Evolutionary conservation across 2,113 vertebrate species (phyloP).

Genomic region (Ifrita kowaldi): DNA sequence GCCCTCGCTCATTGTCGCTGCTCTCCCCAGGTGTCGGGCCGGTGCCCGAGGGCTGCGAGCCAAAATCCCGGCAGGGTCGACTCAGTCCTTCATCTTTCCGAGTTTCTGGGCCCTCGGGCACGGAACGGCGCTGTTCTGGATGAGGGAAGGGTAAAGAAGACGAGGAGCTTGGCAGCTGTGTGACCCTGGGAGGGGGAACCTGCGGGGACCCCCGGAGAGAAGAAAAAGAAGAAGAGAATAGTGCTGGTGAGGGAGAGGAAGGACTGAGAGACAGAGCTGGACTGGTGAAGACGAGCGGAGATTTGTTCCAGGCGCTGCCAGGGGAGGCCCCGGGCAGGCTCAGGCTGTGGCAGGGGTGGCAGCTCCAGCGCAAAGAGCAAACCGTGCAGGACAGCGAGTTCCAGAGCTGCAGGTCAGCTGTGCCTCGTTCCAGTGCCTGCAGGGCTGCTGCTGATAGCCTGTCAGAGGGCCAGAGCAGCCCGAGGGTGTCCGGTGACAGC

Average conservation of each 20-base stretch:
- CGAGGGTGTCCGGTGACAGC: neutral
- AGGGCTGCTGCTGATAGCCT: neutral
- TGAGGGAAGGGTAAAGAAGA: neutral
- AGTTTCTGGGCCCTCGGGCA: neutral
- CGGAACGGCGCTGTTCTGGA: neutral
- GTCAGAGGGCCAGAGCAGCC: neutral
- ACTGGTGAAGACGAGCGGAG: neutral
- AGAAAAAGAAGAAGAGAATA: neutral
- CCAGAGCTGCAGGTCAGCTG: neutral
- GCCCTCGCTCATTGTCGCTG: neutral
- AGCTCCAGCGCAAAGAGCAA: neutral
- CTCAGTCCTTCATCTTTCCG: neutral
- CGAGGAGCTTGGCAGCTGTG: neutral
- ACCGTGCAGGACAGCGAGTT: neutral
- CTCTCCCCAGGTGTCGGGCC: neutral
- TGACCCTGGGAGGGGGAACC: neutral
- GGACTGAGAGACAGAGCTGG: neutral
- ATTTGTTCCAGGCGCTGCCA: neutral
- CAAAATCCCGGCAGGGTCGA: neutral
- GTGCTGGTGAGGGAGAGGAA: neutral
- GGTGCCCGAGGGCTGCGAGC: neutral
- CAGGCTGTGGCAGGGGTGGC: neutral
- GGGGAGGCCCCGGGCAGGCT: neutral
- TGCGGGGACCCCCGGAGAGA: neutral
- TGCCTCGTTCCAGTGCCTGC: neutral